These are phyloP conservation scores for Hydropsyche betteni DNA, from an alignment of 2,888 invertebrate genomes.

Conservation along the genomic window DNA sequence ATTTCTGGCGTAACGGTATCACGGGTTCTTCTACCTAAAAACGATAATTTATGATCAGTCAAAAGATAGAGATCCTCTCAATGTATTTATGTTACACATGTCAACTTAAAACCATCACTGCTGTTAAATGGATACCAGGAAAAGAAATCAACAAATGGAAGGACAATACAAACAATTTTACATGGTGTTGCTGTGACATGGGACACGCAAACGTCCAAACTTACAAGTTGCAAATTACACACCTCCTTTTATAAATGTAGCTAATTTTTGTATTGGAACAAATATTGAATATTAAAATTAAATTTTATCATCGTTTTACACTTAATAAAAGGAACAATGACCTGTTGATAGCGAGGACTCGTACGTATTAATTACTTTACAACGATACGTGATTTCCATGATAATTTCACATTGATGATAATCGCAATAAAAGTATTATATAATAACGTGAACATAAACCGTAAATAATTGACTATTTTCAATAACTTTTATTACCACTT, in stretches of 20 bases:
- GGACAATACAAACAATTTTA: not conserved
- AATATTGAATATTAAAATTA: too few species aligned
- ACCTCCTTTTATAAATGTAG: not conserved
- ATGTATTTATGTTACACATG: not conserved
- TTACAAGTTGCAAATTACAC: not conserved
- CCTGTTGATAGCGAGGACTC: constrained; percentile 17
- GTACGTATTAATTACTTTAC: not conserved
- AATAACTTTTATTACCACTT: too few species aligned
- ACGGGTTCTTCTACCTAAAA: constrained; percentile 18
- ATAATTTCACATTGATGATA: too few species aligned
- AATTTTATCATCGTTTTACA: not conserved
- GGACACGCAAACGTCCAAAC: not conserved
- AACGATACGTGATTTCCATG: not conserved
- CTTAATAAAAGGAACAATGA: constrained; percentile 5
- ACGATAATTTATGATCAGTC: constrained; percentile 35
- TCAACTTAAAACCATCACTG: constrained; percentile 1
- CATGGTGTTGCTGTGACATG: not conserved
- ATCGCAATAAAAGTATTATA: too few species aligned
- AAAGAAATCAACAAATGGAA: not conserved
- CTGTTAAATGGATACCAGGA: not conserved
- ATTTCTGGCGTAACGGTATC: constrained; percentile 30
- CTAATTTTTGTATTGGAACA: not conserved
- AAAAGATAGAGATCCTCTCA: constrained; percentile 10
- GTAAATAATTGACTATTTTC: too few species aligned
- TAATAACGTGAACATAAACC: too few species aligned